Base-by-base conservation (phyloP, 2,113 vertebrate genomes). In the Corythornis madagascariensis region DNA sequence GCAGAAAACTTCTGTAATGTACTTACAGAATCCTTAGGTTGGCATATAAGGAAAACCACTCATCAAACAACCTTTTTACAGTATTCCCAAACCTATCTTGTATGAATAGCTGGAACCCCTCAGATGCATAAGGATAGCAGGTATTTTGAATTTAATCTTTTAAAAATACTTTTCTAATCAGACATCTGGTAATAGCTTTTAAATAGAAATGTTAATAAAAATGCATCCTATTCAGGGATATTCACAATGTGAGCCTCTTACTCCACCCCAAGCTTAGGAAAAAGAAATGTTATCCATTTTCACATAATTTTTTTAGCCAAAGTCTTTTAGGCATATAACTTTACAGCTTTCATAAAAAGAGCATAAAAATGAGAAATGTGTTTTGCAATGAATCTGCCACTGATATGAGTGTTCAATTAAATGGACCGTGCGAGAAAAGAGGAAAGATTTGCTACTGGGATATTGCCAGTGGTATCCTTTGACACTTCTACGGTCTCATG, bases 381-480 rank as follows among this genome's bases (percentile, higher is more conserved):
- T 95, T 97, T 97, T 96, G 86, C 93, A 95, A 93, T 92, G 84
- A 95, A 95, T 97, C 94, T 93, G 95, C 87, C 87, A 91, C 87
- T 94, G 92, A 96, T 97, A 93, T 5, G 86, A 94, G 47, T 83
- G 67, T 96, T 91, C 74, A 82, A 48, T 95, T 94, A 96, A 96
- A 96, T 89, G 93, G 93, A 86, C 81, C 88, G 7, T 96, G 90
- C 53, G 92, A 87, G 83, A 88, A 93, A 88, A 89, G 63, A 93
- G 83, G 86, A 78, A 93, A 95, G 76, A 88, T 75, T 95, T 96
- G 89, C 90, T 97, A 64, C 94, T 96, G 93, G 93, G 92, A 13
- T 88, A 29, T 71, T 94, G 95, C 97, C 96, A 97, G 6, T 80
- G 88, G 67, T 87, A 92, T 91, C 64, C 84, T 97, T 93, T 93